phyloP scores from a whole-genome alignment of 2,113 vertebrate genomes.

The Phrynocephalus versicolor region DNA sequence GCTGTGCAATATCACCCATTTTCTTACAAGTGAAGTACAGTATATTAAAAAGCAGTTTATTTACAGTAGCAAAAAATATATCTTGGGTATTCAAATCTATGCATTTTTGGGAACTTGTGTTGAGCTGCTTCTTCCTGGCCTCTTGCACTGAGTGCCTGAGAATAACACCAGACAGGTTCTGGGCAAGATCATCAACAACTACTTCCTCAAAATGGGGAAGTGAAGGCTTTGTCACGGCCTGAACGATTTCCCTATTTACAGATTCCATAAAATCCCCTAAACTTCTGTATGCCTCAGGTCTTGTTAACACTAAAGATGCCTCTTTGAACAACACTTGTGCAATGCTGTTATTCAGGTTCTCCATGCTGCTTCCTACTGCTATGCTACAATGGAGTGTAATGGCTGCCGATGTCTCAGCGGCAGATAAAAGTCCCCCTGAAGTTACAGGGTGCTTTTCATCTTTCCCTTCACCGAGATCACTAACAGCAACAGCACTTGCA shows the following conservation, averaged over 20 bases:
- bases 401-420: slow-evolving; percentile 79
- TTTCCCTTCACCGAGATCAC: slow-evolving; percentile 78
- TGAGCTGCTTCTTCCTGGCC: slow-evolving; percentile 75
- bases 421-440: slow-evolving; percentile 78
- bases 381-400: slow-evolving; percentile 78
- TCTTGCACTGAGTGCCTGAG: slow-evolving; percentile 88
- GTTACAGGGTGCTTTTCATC: slow-evolving; percentile 68
- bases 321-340: slow-evolving; percentile 87
- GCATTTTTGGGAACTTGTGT: slow-evolving; percentile 57
- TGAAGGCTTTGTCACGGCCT: slow-evolving; percentile 79
- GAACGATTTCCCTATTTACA: slow-evolving; percentile 82
- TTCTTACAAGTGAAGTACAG: slow-evolving; percentile 88
- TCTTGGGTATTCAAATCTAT: slow-evolving; percentile 66
- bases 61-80: slow-evolving; percentile 81
- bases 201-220: slow-evolving; percentile 72
- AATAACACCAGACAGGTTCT: slow-evolving; percentile 86
- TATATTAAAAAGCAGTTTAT: slow-evolving; percentile 84
- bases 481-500: slow-evolving; percentile 87
- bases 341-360: slow-evolving; percentile 82
- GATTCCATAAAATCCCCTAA: slow-evolving; percentile 85
- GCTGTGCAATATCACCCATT: slow-evolving; percentile 79
- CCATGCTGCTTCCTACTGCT: slow-evolving; percentile 77
- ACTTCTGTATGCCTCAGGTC: slow-evolving; percentile 78
- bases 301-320: slow-evolving; percentile 81
- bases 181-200: slow-evolving; percentile 82